Evolutionary conservation across 2,113 vertebrate species (phyloP).

Genomic region (Platysteira castanea): DNA sequence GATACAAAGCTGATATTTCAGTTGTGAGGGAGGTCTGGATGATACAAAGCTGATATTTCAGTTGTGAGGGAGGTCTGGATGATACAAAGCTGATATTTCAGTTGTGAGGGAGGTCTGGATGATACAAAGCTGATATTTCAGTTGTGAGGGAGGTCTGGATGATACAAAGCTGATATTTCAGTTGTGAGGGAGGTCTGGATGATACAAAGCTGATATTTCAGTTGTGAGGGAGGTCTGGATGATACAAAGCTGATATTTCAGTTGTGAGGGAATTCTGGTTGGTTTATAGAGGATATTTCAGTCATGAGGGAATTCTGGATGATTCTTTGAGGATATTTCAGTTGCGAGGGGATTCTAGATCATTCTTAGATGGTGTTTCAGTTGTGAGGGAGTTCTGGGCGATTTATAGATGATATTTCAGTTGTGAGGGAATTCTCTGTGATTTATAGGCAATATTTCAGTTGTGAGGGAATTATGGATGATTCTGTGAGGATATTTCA

Average conservation of each 20-base stretch:
- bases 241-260: fast-evolving
- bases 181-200: background rate
- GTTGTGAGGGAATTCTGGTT: fast-evolving
- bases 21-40: no score
- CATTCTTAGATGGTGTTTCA: fast-evolving
- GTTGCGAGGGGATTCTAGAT: no score
- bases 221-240: background rate
- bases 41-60: fast-evolving
- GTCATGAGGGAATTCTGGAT: background rate
- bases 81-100: fast-evolving
- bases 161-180: fast-evolving
- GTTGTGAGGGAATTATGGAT: fast-evolving
- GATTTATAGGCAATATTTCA: fast-evolving
- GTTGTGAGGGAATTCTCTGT: fast-evolving
- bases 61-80: fast-evolving
- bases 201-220: no score
- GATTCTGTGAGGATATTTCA: background rate
- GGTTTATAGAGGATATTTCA: fast-evolving
- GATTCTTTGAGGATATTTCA: fast-evolving
- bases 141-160: fast-evolving
- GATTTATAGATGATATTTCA: fast-evolving
- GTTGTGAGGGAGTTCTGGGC: fast-evolving
- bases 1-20: fast-evolving
- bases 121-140: fast-evolving
- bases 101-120: fast-evolving